Evolutionary conservation across 2,888 invertebrate genomes (phyloP).

Genomic region (Acanthoscelides obtectus): DNA sequence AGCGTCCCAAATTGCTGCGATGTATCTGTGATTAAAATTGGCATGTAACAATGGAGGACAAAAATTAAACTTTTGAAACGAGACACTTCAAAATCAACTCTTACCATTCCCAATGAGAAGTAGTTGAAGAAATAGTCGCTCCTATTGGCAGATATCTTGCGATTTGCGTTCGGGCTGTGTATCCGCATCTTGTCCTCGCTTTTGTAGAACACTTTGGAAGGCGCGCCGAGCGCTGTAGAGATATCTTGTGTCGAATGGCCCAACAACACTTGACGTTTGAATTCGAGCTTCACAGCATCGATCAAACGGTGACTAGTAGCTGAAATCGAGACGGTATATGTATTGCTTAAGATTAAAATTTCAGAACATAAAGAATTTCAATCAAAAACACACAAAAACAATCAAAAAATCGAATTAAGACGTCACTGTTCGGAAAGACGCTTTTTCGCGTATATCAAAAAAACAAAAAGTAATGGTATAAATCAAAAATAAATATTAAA

Average conservation of each 20-base stretch:
- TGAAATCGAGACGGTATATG: slow-evolving; percentile 9
- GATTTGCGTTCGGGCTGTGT: slow-evolving; percentile 82
- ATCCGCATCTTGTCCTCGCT: slow-evolving; percentile 99
- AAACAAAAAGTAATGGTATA: too few relatives aligned
- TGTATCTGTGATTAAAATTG: too few relatives aligned
- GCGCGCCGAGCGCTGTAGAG: slow-evolving; percentile 82
- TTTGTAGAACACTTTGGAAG: slow-evolving; percentile 91
- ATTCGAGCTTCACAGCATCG: slow-evolving; percentile 57
- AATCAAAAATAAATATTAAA: too few relatives aligned
- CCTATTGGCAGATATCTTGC: slow-evolving; percentile 69
- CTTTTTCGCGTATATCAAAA: too few relatives aligned
- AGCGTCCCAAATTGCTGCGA: too few relatives aligned
- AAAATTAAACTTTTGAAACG: too few relatives aligned
- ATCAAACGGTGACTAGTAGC: slow-evolving; percentile 58
- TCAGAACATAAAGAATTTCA: too few relatives aligned
- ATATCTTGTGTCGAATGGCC: slow-evolving; percentile 89
- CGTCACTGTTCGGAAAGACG: too few relatives aligned
- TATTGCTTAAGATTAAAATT: not conserved
- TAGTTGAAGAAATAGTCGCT: slow-evolving; percentile 99
- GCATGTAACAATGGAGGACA: too few relatives aligned
- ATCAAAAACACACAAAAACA: slow-evolving; percentile 1
- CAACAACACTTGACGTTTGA: slow-evolving; percentile 70
- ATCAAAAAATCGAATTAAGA: too few relatives aligned
- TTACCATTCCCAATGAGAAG: slow-evolving; percentile 90
- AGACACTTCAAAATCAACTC: too few relatives aligned